phyloP scores from a whole-genome alignment of 2,797 vertebrate species.

The Somateria mollissima region DNA sequence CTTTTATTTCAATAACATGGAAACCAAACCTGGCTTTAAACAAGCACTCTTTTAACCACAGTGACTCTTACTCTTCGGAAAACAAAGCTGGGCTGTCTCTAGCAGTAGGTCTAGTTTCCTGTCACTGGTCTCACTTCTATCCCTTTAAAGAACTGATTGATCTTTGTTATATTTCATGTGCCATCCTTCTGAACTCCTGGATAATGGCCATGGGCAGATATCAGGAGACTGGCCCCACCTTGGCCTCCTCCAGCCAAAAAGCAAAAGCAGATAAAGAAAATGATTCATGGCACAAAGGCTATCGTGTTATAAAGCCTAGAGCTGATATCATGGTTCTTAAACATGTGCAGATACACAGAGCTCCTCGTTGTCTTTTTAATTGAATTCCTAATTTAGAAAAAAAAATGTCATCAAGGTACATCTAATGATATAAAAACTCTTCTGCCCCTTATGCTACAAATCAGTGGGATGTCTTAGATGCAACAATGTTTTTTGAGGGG shows the following conservation, averaged over 20 bases:
- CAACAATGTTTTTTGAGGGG: not conserved
- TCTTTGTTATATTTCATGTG: not conserved
- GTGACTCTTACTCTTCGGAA: not conserved
- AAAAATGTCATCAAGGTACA: not conserved
- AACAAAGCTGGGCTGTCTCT: not conserved
- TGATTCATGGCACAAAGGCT: not conserved
- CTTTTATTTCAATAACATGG: not conserved
- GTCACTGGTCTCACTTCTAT: not conserved
- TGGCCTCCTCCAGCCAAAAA: not conserved
- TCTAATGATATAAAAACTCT: not conserved
- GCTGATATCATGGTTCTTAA: not conserved
- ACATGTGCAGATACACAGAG: not conserved
- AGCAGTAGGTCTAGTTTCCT: not conserved
- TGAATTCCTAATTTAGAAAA: not conserved
- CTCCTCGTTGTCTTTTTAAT: not conserved
- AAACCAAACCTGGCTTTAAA: not conserved
- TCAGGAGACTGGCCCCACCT: not conserved
- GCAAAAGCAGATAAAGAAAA: not conserved
- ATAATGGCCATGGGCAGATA: rapidly evolving
- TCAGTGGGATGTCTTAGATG: not conserved
- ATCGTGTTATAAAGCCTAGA: not conserved
- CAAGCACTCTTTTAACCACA: not conserved
- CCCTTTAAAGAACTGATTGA: not conserved
- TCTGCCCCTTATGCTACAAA: slow-evolving; percentile 33
- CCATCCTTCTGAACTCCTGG: not conserved